Base-by-base conservation (phyloP, 2,797 vertebrate species). In the Meriones psammophilus region DNA sequence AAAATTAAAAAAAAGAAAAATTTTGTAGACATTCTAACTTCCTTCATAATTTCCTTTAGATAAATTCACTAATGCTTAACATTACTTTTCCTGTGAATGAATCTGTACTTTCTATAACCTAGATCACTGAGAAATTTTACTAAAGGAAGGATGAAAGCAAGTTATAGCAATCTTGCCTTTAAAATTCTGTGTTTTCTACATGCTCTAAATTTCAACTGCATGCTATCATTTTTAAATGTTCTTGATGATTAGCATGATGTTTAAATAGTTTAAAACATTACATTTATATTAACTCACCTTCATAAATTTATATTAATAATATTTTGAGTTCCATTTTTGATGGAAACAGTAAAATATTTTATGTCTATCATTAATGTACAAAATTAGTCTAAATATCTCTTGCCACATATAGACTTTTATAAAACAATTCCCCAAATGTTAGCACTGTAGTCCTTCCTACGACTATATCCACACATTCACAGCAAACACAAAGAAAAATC, bases 351-450 rank as follows among this genome's bases (percentile, higher is more conserved):
- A 28, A 73, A 22, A 5, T 42, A 56, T 30, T 50, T 56, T 4
- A 6, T 22, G 0, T 3, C n/a, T 12, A 64, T 15, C 8, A 60
- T 60, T 77, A 92, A 12, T 95, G 39, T 77, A 68, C 54, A 39
- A 50, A 88, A 85, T 92, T 73, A 77, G 54, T 20, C 12, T 83
- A 92, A 12, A 13, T 56, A 62, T 81, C 69, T 77, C 92, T 95
- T 94, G 17, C 33, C 1, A 76, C 1, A 10, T 36, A 56, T 58
- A 56, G 39, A 0, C 0, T 84, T 80, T 92, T 90, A n/a, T 89
- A n/a, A 89, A 79, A 10, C 1, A 36, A 20, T 95, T 85, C 8
- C 2, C 54, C 15, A 68, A 89, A 73, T 28, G 24, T 6, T 50
- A 42, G 4, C 9, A 5, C 46, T 3, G 13, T 42, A 5, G 12